A percentile compares a stretch with the other conserved stretches of the same genome.
Conservation (phyloP, 2,797 vertebrate species). For the Cottoperca gobio region DNA sequence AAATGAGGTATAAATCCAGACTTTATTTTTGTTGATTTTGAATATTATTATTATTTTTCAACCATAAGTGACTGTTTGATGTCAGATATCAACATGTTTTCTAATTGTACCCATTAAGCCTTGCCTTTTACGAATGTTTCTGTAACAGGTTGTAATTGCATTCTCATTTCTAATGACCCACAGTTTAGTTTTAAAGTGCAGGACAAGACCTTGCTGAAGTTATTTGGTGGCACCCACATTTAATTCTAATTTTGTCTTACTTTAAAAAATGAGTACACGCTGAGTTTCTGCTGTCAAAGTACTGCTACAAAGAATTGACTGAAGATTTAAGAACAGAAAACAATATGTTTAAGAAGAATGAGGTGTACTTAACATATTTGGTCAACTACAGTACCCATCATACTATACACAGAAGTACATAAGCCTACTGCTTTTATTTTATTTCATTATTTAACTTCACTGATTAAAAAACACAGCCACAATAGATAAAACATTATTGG, state of each 20-base stretch:
- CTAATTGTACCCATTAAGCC: not conserved
- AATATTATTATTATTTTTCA: not conserved
- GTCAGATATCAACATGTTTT: not conserved
- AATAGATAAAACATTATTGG: constrained; percentile 5
- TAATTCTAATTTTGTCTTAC: not conserved
- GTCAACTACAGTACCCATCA: not conserved
- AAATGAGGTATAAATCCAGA: not conserved
- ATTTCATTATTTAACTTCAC: constrained; percentile 12
- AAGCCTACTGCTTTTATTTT: constrained; percentile 36
- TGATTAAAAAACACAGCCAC: constrained; percentile 11
- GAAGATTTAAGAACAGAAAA: not conserved
- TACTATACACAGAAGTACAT: constrained; percentile 1
- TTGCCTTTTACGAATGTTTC: not conserved
- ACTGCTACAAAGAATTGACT: not conserved
- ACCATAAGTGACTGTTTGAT: not conserved
- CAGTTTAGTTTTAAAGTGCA: constrained; percentile 5
- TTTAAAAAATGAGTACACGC: not conserved
- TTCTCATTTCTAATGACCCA: not conserved
- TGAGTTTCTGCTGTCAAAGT: not conserved
- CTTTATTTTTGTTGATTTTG: not conserved
- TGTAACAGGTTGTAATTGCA: not conserved
- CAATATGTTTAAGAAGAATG: not conserved
- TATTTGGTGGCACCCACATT: not conserved
- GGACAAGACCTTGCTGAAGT: not conserved
- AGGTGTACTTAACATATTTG: not conserved